Percentiles rank a stretch among this genome's conserved stretches.
These are phyloP conservation scores for Polyommatus icarus DNA, from an alignment of 2,888 invertebrate species.

Conservation along the genomic window DNA sequence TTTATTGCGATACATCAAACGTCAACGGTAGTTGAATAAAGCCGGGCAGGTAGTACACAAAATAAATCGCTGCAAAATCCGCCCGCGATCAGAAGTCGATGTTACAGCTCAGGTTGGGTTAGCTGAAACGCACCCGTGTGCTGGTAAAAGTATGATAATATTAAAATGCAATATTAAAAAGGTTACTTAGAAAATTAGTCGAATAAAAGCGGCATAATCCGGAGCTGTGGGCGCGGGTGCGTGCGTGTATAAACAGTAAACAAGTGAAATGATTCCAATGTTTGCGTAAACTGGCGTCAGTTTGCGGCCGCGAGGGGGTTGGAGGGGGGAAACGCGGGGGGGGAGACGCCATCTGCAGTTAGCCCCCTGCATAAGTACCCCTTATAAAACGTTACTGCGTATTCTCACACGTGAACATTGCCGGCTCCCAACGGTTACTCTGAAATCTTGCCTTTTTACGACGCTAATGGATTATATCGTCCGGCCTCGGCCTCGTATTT, in stretches of 20 bases:
- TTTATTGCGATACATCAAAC: not conserved
- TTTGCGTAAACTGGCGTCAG: conserved; percentile 73
- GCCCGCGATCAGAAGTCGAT: not conserved
- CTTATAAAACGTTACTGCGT: conserved; percentile 79
- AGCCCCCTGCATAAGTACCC: conserved; percentile 43
- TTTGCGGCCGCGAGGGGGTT: conserved; percentile 68
- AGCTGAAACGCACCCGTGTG: not conserved
- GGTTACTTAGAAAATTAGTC: not conserved
- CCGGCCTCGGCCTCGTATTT: conserved; percentile 63
- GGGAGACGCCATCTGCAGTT: not conserved
- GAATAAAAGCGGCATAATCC: not conserved
- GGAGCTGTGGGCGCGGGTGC: not conserved
- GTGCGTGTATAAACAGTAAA: conserved; percentile 51
- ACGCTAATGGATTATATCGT: conserved; percentile 75
- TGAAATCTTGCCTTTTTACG: conserved; percentile 73
- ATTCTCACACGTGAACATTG: conserved; percentile 71
- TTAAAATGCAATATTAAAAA: not conserved
- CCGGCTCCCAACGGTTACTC: conserved; percentile 67
- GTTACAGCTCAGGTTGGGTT: not conserved
- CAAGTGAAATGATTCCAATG: conserved; percentile 65
- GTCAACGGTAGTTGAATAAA: conserved; percentile 3
- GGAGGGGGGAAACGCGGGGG: conserved; percentile 30
- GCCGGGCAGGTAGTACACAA: not conserved
- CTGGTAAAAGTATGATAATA: not conserved
- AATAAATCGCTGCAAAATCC: not conserved